Base-by-base conservation (phyloP, 2,888 invertebrate genomes). In the Tetheella fluctuosa region DNA sequence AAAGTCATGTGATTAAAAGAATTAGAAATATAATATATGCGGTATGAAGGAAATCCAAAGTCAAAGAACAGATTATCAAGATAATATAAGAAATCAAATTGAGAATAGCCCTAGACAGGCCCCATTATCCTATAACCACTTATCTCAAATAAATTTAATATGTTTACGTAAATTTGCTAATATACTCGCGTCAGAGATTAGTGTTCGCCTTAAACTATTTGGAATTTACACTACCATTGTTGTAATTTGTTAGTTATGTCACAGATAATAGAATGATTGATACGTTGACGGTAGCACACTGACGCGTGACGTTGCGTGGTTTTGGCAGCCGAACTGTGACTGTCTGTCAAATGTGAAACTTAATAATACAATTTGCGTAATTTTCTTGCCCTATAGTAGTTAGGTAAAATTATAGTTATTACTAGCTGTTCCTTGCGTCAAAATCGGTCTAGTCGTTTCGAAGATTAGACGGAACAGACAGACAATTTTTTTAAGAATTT, bases 271-370 rank as follows among this genome's bases (percentile, higher is more conserved):
- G 17, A 48, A 48, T 48, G 17, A 48, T 20, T 20, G 48, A 20
- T 20, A 48, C 20, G 48, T 48, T 20, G 48, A 0, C 48, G 17
- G 48, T 20, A 48, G 48, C 20, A 48, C 48, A 48, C 48, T 48
- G 48, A 20, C 20, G 48, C 48, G 48, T 48, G 48, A 48, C 48
- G 48, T 48, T 48, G 48, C 20, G 48, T 20, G 2, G 20, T 1
- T 48, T 48, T 48, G 20, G 20, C 48, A 20, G 48, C 48, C 20
- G 48, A 48, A 48, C 20, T n/a, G 48, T n/a, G 20, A 48, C 48
- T 20, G 42, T 42, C 42, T 37, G 39, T 10, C 48, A 48, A 48
- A 48, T 48, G 48, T 48, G 20, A 48, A 48, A 48, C 48, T 48
- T 17, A 42, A 42, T n/a, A 39, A 39, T 39, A 39, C 39, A 10